Evolutionary conservation across 2,888 invertebrate genomes (phyloP), one percentile per base, ranked within the genome.

Genomic region (Tholera decimalis): DNA sequence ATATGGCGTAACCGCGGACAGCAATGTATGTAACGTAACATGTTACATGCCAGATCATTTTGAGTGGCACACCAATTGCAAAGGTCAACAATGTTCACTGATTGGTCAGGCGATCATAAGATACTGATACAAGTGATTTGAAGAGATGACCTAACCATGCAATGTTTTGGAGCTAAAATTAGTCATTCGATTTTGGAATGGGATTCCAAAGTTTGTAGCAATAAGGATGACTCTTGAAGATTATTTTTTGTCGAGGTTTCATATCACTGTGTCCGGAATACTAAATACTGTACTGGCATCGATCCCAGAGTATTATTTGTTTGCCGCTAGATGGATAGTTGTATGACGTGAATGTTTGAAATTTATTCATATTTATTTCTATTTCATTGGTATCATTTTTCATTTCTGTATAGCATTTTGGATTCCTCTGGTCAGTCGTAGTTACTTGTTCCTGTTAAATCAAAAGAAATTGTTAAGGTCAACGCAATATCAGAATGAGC

Each of bases 1-100:
- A 49, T 64, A 54, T 80, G 76, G 61, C 71, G 49, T 67, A 80
- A 80, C 54, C 55, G 66, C 65, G 47, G 65, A 59, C 64, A 60
- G 59, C 22, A 35, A 24, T 18, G 43, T 68, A 60, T 62, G 58
- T 73, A 62, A 68, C 26, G 28, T 73, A 55, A 67, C 26, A 41
- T 53, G 33, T 70, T 69, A 70, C 46, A 44, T 68, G 64, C 44
- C 30, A 37, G 35, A 33, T 6, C 26, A 44, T 51, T 61, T 67
- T 67, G 73, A 77, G 24, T 65, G 80, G 67, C 65, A 46, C 53
- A 46, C 13, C 53, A 28, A 59, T 58, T 59, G 37, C 30, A 77
- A 74, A 80, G 71, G 77, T 77, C 62, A 72, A 47, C 33, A 20
- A 9, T 37, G 41, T 47, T 47, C 54, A 41, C 46, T 59, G 51